These are phyloP conservation scores for Trochalopteron elliotii DNA, from an alignment of 2,113 vertebrate genomes.

Conservation along the genomic window DNA sequence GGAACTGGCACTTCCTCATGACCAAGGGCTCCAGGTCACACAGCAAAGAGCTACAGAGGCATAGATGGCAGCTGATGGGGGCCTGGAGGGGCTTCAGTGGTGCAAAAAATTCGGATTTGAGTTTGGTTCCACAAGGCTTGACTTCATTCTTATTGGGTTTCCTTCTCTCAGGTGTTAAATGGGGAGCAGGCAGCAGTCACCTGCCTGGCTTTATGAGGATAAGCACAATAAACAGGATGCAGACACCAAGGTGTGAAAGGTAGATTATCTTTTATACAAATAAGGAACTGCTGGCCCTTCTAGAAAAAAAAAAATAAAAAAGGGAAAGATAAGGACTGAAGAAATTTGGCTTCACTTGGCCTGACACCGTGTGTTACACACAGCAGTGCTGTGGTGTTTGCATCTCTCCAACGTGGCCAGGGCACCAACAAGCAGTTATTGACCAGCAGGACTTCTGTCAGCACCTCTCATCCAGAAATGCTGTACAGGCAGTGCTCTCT, in stretches of 20 bases:
- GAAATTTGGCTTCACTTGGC: not conserved
- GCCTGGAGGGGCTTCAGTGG: not conserved
- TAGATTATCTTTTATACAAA: not conserved
- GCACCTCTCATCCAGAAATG: not conserved
- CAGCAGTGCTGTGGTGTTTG: not conserved
- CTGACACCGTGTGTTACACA: not conserved
- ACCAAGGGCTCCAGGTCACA: not conserved
- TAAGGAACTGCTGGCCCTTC: not conserved
- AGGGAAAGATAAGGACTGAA: not conserved
- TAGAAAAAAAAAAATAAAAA: not conserved
- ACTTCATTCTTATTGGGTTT: not conserved
- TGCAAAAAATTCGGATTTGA: not conserved
- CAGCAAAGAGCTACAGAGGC: not conserved
- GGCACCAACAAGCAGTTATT: not conserved
- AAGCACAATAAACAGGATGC: not conserved
- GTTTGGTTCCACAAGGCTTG: not conserved
- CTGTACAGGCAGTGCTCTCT: not conserved
- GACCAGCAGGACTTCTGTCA: not conserved
- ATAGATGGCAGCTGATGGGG: not conserved
- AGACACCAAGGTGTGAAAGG: not conserved
- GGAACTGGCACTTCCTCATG: accelerated
- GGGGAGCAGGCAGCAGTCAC: not conserved
- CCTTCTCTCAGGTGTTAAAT: not conserved
- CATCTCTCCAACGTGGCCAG: not conserved
- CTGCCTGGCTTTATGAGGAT: not conserved